A percentile compares a stretch with the other conserved stretches of the same genome.
phyloP scores from a whole-genome alignment of 2,888 invertebrate species.

The Dorcus hopei region DNA sequence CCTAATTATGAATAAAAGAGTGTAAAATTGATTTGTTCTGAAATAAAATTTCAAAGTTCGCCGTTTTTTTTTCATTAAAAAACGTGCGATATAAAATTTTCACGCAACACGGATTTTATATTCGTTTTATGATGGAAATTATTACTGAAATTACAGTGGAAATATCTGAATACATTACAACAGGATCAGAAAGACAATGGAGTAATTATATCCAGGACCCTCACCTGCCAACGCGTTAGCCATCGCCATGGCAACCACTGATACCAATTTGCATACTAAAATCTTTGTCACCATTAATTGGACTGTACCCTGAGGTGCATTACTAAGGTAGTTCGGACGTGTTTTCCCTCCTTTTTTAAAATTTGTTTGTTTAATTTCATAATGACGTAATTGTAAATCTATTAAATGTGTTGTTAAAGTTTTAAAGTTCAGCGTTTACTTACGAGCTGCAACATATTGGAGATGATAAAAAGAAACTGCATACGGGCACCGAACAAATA shows the following conservation, averaged over 20 bases:
- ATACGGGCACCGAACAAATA: slow-evolving; percentile 21
- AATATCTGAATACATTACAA: slow-evolving; percentile 18
- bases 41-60: no score
- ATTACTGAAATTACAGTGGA: slow-evolving; percentile 23
- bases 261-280: slow-evolving; percentile 43
- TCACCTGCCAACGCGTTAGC: slow-evolving; percentile 34
- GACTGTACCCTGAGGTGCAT: slow-evolving; percentile 30
- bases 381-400: no score
- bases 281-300: slow-evolving; percentile 42
- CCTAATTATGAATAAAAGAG: no score
- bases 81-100: background rate
- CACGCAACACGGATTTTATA: slow-evolving; percentile 8
- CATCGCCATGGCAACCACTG: slow-evolving; percentile 38
- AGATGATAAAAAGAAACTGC: background rate
- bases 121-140: slow-evolving; percentile 18
- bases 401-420: no score
- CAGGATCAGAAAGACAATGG: slow-evolving; percentile 38
- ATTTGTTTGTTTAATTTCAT: background rate
- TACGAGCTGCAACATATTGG: no score
- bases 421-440: no score
- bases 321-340: slow-evolving; percentile 10
- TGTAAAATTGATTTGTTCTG: no score
- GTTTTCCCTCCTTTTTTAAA: background rate
- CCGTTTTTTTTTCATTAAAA: no score
- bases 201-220: slow-evolving; percentile 43